These are phyloP conservation scores for Synanthedon myopaeformis DNA, from an alignment of 2,888 invertebrate species.

Conservation along the genomic window DNA sequence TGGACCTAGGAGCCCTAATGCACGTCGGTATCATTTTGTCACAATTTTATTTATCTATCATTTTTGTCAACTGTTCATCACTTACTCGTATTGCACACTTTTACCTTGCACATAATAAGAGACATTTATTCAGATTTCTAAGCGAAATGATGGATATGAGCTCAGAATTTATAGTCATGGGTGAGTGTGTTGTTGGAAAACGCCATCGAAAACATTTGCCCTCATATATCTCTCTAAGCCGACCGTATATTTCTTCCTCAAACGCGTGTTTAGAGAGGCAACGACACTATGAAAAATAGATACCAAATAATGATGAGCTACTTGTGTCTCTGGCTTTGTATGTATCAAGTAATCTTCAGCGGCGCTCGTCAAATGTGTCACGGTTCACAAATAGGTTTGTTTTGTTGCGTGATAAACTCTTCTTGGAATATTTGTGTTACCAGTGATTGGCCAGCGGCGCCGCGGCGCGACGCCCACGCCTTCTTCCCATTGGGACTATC, in stretches of 20 bases:
- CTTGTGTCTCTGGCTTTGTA: constrained; percentile 11
- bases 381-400: constrained; percentile 50
- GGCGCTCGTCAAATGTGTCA: constrained; percentile 23
- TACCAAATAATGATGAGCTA: constrained; percentile 27
- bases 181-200: constrained; percentile 2
- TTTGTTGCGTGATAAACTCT: constrained; percentile 41
- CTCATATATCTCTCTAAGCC: constrained; percentile 12
- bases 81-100: not conserved
- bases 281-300: constrained; percentile 25
- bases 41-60: constrained; percentile 11
- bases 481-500: too few relatives aligned
- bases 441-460: constrained; percentile 33
- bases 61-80: not conserved
- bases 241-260: constrained; percentile 17
- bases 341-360: not conserved
- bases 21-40: constrained; percentile 75
- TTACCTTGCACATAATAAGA: constrained; percentile 2
- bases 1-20: constrained; percentile 76
- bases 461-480: constrained; percentile 30
- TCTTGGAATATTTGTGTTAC: constrained; percentile 51
- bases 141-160: constrained; percentile 5
- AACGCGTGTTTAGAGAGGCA: constrained; percentile 15
- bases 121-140: constrained; percentile 10
- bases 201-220: constrained; percentile 7
- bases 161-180: too few relatives aligned